phyloP scores from a whole-genome alignment of 2,797 vertebrate species.

The Myotis vivesi region DNA sequence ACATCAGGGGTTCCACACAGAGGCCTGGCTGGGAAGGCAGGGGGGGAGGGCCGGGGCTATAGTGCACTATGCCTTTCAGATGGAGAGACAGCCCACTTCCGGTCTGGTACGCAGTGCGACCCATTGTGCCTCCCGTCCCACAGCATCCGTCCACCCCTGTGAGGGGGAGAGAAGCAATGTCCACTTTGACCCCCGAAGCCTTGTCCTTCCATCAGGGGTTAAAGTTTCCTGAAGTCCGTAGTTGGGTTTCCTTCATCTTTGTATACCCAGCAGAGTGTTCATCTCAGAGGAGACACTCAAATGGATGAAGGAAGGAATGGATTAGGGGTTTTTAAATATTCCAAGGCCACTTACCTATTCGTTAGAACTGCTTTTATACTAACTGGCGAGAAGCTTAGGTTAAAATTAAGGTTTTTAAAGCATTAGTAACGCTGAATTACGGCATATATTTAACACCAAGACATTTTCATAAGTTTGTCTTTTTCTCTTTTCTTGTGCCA shows the following conservation, averaged over 20 bases:
- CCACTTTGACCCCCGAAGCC: too few relatives aligned
- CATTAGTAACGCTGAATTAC: not conserved
- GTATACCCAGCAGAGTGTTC: not conserved
- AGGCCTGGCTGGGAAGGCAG: not conserved
- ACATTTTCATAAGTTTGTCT: not conserved
- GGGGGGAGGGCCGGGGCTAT: not conserved
- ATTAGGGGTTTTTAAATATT: not conserved
- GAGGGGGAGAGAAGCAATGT: not conserved
- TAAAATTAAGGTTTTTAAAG: slow-evolving; percentile 8
- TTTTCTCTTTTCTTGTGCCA: not conserved
- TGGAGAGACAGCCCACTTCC: not conserved
- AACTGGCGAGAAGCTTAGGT: not conserved
- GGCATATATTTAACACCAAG: not conserved
- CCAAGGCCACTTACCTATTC: not conserved
- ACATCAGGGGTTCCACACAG: not conserved
- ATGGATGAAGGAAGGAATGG: not conserved
- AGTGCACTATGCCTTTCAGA: not conserved
- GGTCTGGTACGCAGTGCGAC: not conserved
- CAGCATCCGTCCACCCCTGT: not conserved
- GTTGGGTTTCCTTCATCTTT: not conserved
- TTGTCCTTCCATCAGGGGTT: not conserved
- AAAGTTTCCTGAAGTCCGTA: not conserved
- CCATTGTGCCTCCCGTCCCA: not conserved
- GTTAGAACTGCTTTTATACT: slow-evolving; percentile 24
- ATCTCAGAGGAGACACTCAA: not conserved